phyloP scores from a whole-genome alignment of 2,113 vertebrate genomes.

The Rhynchomys soricoides region DNA sequence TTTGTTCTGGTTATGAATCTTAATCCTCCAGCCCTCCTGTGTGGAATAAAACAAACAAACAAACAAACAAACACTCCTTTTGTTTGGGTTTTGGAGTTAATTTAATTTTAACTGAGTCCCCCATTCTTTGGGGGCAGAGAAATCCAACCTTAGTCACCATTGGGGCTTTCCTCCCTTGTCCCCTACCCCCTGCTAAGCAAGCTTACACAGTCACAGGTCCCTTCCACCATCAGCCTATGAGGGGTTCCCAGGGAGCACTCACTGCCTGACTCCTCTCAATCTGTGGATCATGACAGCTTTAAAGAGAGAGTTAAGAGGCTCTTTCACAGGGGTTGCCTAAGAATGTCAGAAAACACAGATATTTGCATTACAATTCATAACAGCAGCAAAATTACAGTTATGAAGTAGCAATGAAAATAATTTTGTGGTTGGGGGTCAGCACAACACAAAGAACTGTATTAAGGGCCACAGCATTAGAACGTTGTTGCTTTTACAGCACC shows the following conservation, averaged over 20 bases:
- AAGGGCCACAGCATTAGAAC: not conserved
- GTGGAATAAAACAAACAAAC: not conserved
- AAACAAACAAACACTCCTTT: not conserved
- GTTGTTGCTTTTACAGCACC: not conserved
- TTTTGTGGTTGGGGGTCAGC: not conserved
- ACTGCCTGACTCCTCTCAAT: not conserved
- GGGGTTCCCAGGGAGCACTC: not conserved
- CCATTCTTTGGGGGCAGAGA: not conserved
- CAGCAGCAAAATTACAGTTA: not conserved
- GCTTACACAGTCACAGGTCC: not conserved
- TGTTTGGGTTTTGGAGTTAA: not conserved
- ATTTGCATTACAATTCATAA: not conserved
- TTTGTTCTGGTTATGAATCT: constrained; percentile 10
- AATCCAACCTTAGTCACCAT: not conserved
- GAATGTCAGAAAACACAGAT: not conserved
- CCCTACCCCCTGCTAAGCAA: not conserved
- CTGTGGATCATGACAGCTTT: not conserved
- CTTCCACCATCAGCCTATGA: not conserved
- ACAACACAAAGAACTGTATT: not conserved
- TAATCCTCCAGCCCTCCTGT: not conserved
- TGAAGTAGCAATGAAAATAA: not conserved
- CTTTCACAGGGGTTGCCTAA: not conserved
- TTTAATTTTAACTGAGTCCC: constrained; percentile 21
- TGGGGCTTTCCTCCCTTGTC: not conserved
- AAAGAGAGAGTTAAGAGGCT: not conserved